Percentiles rank a stretch among this genome's conserved stretches.
Evolutionary conservation across 2,888 invertebrate species (phyloP).

Genomic region (Lepidochitona cinerea): DNA sequence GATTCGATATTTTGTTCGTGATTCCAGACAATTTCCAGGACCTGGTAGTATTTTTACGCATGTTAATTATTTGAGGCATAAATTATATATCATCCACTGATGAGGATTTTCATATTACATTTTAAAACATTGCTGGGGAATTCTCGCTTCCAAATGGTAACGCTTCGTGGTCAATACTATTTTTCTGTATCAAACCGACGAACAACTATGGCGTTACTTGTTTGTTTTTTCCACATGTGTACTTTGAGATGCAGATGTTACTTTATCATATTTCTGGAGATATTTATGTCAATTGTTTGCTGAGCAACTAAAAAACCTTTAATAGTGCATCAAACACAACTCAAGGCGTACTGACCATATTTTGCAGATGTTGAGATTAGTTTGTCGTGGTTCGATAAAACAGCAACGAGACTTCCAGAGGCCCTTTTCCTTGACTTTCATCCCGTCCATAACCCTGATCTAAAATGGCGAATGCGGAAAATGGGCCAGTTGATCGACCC

Average conservation of each 20-base stretch:
- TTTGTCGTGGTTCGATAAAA: conserved; percentile 58
- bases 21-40: background rate
- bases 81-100: too few species aligned
- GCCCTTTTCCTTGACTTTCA: conserved; percentile 53
- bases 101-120: too few species aligned
- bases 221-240: too few species aligned
- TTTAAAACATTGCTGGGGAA: too few species aligned
- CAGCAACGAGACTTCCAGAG: conserved; percentile 60
- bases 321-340: background rate
- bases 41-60: background rate
- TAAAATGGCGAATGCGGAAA: conserved; percentile 49
- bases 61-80: too few species aligned
- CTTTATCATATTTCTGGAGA: too few species aligned
- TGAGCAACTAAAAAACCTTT: background rate
- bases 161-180: too few species aligned
- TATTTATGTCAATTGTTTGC: too few species aligned
- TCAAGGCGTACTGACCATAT: background rate
- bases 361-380: conserved; percentile 48
- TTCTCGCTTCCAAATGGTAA: too few species aligned
- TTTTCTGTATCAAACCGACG: too few species aligned
- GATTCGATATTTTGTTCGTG: conserved; percentile 38
- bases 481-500: conserved; percentile 54
- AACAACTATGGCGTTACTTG: too few species aligned
- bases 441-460: conserved; percentile 27
- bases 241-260: too few species aligned